A percentile compares a stretch with the other conserved stretches of the same genome.
These are phyloP conservation scores for Plebejus melissa DNA, from an alignment of 2,888 invertebrate species.

Conservation along the genomic window DNA sequence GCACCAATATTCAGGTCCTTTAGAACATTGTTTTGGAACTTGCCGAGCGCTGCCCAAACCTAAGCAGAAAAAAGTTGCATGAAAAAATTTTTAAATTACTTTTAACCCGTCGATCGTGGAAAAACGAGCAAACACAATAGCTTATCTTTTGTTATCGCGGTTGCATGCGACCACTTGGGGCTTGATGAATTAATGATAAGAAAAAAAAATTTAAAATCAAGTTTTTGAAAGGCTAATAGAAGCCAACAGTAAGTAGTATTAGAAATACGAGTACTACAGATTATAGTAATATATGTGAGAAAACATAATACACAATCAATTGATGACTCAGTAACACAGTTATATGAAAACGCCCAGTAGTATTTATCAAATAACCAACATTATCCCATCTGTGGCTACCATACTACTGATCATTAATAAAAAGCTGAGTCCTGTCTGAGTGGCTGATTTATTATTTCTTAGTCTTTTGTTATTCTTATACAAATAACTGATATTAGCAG, in stretches of 20 bases:
- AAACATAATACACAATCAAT: neutral
- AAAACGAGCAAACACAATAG: too few species aligned
- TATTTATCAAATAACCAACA: neutral
- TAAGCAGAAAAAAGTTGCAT: slow-evolving; percentile 43
- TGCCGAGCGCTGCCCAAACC: slow-evolving; percentile 64
- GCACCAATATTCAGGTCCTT: slow-evolving; percentile 69
- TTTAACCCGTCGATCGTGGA: too few species aligned
- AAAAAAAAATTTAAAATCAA: neutral
- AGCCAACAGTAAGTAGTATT: neutral
- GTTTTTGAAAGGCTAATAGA: neutral
- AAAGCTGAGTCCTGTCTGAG: too few species aligned
- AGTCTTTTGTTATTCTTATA: neutral
- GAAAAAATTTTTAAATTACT: neutral
- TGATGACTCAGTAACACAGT: neutral
- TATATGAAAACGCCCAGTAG: neutral
- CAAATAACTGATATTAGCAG: neutral
- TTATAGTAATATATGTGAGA: neutral
- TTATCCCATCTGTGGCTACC: neutral
- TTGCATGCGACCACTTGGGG: too few species aligned
- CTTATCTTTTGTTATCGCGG: too few species aligned
- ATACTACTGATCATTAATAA: neutral
- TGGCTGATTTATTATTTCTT: neutral
- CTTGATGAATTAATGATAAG: neutral
- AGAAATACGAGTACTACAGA: neutral
- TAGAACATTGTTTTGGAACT: slow-evolving; percentile 65